phyloP scores from a whole-genome alignment of 92 coral and sea anemone species.

The Palythoa heliodiscus region DNA sequence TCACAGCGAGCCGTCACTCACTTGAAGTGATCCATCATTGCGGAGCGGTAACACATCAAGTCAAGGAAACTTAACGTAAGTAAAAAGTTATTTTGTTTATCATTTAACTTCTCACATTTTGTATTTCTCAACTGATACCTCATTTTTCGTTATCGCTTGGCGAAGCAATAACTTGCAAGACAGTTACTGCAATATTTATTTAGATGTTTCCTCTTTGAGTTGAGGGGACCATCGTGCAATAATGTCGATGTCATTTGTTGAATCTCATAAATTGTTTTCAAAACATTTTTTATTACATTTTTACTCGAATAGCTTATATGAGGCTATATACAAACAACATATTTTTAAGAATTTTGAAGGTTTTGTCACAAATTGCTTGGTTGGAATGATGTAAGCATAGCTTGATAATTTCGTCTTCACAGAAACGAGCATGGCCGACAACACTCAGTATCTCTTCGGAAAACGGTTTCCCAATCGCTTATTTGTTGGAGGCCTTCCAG shows the following conservation, averaged over 20 bases:
- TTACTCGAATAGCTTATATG: neutral
- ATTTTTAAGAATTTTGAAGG: too few relatives aligned
- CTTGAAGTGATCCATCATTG: slow-evolving; percentile 40
- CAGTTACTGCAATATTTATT: neutral
- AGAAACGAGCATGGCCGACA: slow-evolving; percentile 52
- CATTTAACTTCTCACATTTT: neutral
- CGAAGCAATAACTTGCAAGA: neutral
- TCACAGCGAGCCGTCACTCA: slow-evolving; percentile 31
- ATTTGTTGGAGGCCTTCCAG: slow-evolving; percentile 93
- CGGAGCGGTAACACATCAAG: slow-evolving; percentile 3
- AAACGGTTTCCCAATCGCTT: slow-evolving; percentile 79
- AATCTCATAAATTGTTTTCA: neutral
- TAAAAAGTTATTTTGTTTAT: slow-evolving; percentile 2
- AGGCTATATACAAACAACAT: neutral
- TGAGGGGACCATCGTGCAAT: neutral
- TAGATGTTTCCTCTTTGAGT: neutral
- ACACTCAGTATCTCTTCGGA: slow-evolving; percentile 75
- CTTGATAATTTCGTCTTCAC: neutral
- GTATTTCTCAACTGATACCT: neutral
- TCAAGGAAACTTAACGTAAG: neutral
- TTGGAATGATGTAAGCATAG: neutral
- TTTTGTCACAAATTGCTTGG: neutral
- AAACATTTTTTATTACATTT: neutral
- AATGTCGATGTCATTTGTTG: neutral
- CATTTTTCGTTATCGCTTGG: neutral